Evolutionary conservation across 2,888 invertebrate species (phyloP).

Genomic region (Pomacea canaliculata): DNA sequence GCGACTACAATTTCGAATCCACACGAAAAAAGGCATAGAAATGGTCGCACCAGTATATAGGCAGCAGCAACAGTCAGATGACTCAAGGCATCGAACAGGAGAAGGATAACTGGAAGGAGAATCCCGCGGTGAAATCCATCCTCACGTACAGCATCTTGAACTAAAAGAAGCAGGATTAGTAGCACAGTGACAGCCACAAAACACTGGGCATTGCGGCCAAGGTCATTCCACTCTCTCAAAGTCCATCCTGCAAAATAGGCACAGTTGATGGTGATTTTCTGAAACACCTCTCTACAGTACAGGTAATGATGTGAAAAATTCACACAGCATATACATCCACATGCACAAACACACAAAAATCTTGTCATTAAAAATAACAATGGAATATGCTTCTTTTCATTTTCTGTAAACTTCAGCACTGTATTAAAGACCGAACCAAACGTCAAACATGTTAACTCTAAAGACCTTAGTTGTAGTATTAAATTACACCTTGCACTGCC

Average conservation of each 20-base stretch:
- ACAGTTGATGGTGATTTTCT: too few relatives aligned
- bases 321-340: too few relatives aligned
- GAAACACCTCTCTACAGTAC: too few relatives aligned
- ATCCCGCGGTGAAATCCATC: slow-evolving; percentile 13
- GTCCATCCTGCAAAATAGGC: neutral
- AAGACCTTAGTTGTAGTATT: too few relatives aligned
- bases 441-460: too few relatives aligned
- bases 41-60: slow-evolving; percentile 12
- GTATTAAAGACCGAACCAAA: too few relatives aligned
- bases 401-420: too few relatives aligned
- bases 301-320: too few relatives aligned
- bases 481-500: too few relatives aligned
- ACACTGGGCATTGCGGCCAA: slow-evolving; percentile 13
- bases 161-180: slow-evolving; percentile 14
- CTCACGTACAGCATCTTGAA: slow-evolving; percentile 1
- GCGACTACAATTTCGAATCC: slow-evolving; percentile 6
- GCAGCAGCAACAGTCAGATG: neutral
- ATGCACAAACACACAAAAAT: too few relatives aligned
- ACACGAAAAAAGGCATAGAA: neutral
- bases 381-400: too few relatives aligned
- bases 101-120: slow-evolving; percentile 4
- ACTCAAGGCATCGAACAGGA: slow-evolving; percentile 2
- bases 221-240: slow-evolving; percentile 10
- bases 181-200: slow-evolving; percentile 13
- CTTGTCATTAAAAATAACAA: too few relatives aligned